Conservation (phyloP, 2,113 vertebrate genomes). For the Solea senegalensis region DNA sequence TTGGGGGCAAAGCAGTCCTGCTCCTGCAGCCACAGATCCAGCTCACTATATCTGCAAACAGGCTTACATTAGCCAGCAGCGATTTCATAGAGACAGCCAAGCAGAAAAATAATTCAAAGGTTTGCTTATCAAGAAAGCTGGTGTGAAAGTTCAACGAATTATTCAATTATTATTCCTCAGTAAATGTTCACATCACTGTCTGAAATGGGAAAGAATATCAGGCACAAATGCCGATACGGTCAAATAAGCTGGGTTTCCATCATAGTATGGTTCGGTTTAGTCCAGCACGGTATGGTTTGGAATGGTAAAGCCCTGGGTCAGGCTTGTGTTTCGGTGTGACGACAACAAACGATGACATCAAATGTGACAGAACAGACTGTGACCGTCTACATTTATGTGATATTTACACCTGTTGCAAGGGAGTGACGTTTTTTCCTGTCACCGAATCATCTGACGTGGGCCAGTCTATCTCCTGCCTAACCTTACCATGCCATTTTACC, state of each 20-base stretch:
- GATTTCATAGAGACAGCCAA: slow-evolving; percentile 81
- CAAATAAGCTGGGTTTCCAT: slow-evolving; percentile 55
- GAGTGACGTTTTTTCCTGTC: no score
- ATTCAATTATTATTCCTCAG: slow-evolving; percentile 73
- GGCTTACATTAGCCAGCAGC: slow-evolving; percentile 77
- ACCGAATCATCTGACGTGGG: no score
- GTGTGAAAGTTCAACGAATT: slow-evolving; percentile 77
- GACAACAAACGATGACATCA: no score
- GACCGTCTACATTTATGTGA: no score
- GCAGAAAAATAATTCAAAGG: slow-evolving; percentile 82
- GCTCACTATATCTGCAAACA: slow-evolving; percentile 73
- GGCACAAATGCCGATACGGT: slow-evolving; percentile 61
- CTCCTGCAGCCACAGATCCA: slow-evolving; percentile 53
- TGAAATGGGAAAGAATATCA: slow-evolving; percentile 71
- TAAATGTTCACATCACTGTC: slow-evolving; percentile 78
- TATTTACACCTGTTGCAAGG: no score
- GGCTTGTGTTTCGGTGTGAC: no score
- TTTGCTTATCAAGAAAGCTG: slow-evolving; percentile 77
- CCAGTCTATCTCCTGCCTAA: no score
- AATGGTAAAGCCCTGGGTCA: no score
- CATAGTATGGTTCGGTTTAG: no score
- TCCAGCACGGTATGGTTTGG: no score
- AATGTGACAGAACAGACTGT: no score
- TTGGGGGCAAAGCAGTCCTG: slow-evolving; percentile 36
- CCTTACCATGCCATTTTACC: no score